Percentiles rank a stretch among this genome's conserved stretches.
Evolutionary conservation across 2,888 invertebrate genomes (phyloP).

Genomic region (Acleris holmiana): DNA sequence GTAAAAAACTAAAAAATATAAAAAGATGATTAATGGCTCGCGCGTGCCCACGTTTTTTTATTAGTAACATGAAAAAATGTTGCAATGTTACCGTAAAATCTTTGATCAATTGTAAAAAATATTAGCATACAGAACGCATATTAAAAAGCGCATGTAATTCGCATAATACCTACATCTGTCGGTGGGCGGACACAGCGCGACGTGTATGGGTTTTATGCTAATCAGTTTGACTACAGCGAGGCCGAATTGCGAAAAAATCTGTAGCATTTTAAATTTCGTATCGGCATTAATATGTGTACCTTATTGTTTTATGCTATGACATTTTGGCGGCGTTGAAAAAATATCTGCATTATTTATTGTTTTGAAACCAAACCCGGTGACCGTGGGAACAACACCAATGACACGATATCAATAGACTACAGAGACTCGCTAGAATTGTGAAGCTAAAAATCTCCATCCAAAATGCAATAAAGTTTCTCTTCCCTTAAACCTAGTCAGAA

Average conservation of each 20-base stretch:
- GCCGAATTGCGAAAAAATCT: slow-evolving; percentile 54
- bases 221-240: slow-evolving; percentile 46
- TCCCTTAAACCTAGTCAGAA: no score
- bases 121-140: slow-evolving; percentile 73
- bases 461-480: no score
- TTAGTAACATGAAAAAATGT: slow-evolving; percentile 54
- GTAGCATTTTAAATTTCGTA: slow-evolving; percentile 27
- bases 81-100: slow-evolving; percentile 50
- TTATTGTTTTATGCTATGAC: neutral
- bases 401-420: no score
- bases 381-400: no score
- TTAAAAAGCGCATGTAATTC: slow-evolving; percentile 53
- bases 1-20: slow-evolving; percentile 14
- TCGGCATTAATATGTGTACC: neutral
- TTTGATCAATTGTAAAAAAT: slow-evolving; percentile 58
- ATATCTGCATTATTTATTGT: no score
- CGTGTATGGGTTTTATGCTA: slow-evolving; percentile 73
- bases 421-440: no score
- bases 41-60: slow-evolving; percentile 78
- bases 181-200: slow-evolving; percentile 64
- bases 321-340: no score
- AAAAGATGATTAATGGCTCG: slow-evolving; percentile 46
- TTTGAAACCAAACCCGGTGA: no score
- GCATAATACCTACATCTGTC: slow-evolving; percentile 66
- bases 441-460: no score